phyloP scores from a whole-genome alignment of 1,140 invertebrate genomes.

The Heliconius hermathena region DNA sequence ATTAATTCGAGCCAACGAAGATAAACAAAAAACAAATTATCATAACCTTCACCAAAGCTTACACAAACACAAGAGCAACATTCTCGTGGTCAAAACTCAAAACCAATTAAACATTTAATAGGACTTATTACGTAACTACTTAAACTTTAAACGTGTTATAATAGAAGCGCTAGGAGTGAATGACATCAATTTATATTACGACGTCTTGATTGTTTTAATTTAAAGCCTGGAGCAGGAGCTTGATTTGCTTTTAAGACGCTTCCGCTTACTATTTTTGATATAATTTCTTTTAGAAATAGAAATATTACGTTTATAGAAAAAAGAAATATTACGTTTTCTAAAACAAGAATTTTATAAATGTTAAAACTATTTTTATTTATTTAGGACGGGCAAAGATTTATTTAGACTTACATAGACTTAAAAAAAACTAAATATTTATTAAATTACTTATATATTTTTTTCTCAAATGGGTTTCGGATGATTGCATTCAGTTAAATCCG shows the following conservation, averaged over 20 bases:
- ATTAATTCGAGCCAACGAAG: background rate
- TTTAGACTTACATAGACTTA: no score
- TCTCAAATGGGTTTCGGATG: no score
- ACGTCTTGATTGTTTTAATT: slow-evolving; percentile 4
- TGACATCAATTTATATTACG: slow-evolving; percentile 6
- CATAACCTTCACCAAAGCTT: background rate
- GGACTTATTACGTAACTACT: slow-evolving; percentile 8
- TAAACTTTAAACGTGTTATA: background rate
- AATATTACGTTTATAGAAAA: no score
- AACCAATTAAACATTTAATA: background rate
- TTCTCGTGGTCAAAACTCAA: background rate
- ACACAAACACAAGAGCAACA: background rate
- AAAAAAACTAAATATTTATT: no score
- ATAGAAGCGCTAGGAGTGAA: slow-evolving; percentile 3
- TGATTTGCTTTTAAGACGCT: background rate
- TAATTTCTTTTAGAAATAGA: no score
- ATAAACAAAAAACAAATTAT: background rate
- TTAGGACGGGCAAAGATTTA: no score
- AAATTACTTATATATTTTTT: no score
- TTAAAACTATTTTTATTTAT: no score
- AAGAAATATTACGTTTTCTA: no score
- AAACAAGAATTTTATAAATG: no score
- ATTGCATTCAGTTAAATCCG: no score
- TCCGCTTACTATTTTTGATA: background rate
- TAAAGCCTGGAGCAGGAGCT: background rate